These are phyloP conservation scores for Nettapus auritus DNA, from an alignment of 2,113 vertebrate genomes.

Conservation along the genomic window DNA sequence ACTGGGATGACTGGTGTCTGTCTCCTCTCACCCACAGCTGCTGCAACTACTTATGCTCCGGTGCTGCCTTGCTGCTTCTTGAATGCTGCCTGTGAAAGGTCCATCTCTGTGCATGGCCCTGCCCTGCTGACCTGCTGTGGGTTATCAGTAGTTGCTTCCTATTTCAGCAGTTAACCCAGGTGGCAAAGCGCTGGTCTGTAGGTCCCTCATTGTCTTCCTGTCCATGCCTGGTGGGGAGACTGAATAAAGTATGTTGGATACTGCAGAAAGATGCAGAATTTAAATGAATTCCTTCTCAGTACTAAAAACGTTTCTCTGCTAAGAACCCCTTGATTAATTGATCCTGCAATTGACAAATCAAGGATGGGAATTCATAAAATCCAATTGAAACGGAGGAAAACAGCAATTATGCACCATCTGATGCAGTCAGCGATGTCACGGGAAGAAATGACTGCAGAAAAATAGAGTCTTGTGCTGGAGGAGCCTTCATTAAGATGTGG, in stretches of 20 bases:
- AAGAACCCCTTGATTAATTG: slow-evolving; percentile 60
- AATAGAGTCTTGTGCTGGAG: slow-evolving; percentile 37
- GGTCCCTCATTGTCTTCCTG: background rate
- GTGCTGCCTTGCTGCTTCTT: background rate
- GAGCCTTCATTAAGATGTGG: slow-evolving; percentile 50
- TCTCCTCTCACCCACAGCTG: background rate
- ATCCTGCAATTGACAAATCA: slow-evolving; percentile 54
- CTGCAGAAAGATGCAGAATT: slow-evolving; percentile 21
- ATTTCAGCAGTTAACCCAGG: background rate
- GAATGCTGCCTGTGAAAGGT: background rate
- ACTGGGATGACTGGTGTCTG: background rate
- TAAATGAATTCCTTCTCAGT: slow-evolving; percentile 36
- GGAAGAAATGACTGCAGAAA: slow-evolving; percentile 40
- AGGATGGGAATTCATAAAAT: slow-evolving; percentile 40
- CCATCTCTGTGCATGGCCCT: background rate
- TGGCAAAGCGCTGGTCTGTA: background rate
- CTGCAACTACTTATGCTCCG: background rate
- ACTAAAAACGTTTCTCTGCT: slow-evolving; percentile 45
- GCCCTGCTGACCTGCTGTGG: background rate
- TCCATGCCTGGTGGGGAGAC: background rate
- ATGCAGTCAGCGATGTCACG: slow-evolving; percentile 25
- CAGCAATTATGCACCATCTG: slow-evolving; percentile 50
- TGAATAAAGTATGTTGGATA: slow-evolving; percentile 3
- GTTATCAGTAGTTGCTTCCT: background rate
- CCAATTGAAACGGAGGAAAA: slow-evolving; percentile 48